These are phyloP conservation scores for Melanargia galathea DNA, from an alignment of 2,888 invertebrate genomes.

Conservation along the genomic window DNA sequence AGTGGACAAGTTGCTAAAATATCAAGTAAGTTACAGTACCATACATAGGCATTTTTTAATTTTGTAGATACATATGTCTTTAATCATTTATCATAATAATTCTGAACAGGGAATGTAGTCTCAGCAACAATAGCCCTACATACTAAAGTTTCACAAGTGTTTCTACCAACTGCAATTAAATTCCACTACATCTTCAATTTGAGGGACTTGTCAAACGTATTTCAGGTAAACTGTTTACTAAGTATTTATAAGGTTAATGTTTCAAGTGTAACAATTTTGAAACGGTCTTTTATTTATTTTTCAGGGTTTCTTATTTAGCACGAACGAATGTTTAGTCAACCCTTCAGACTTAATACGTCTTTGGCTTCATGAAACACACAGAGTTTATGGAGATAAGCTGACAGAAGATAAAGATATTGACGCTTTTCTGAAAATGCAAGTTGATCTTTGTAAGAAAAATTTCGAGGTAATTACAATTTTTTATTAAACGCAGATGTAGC, in stretches of 20 bases:
- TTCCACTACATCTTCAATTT: conserved; percentile 98
- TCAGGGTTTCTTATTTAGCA: conserved; percentile 95
- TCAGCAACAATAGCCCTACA: conserved; percentile 92
- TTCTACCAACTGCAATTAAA: conserved; percentile 97
- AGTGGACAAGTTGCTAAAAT: conserved; percentile 85
- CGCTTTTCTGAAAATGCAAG: conserved; percentile 92
- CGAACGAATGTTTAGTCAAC: conserved; percentile 91
- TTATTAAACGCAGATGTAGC: not conserved
- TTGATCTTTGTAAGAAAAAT: conserved; percentile 95
- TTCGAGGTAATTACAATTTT: conserved; percentile 85
- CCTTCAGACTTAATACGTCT: conserved; percentile 92
- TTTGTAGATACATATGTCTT: not conserved
- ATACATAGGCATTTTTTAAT: not conserved
- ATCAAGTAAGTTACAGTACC: conserved; percentile 63
- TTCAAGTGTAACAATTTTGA: not conserved
- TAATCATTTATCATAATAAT: not conserved
- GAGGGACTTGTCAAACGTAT: conserved; percentile 96
- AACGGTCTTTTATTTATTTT: conserved; percentile 14
- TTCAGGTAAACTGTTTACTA: conserved; percentile 85
- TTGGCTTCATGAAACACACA: conserved; percentile 96
- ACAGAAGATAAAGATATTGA: conserved; percentile 96
- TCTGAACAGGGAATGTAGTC: conserved; percentile 84
- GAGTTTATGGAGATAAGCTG: conserved; percentile 97
- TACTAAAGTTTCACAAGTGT: conserved; percentile 92
- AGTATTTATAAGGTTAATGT: not conserved